Evolutionary conservation across 2,888 invertebrate genomes (phyloP).

Genomic region (Cephus pulcher): DNA sequence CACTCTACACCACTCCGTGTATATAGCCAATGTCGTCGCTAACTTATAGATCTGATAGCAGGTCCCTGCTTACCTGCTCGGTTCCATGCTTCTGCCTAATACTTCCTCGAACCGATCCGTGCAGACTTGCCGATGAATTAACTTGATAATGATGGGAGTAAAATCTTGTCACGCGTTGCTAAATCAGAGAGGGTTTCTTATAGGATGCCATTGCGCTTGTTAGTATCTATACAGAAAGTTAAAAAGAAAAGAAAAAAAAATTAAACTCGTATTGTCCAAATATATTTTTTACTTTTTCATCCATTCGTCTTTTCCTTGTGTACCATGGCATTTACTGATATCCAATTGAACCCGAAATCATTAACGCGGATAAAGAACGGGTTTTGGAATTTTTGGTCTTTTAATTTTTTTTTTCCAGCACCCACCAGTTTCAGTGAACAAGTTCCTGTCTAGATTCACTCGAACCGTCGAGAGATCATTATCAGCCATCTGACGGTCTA

Average conservation of each 20-base stretch:
- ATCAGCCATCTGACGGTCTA: conserved; percentile 15
- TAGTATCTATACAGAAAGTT: not conserved
- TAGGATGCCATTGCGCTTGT: not conserved
- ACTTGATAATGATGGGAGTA: conserved; percentile 16
- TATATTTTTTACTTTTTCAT: not conserved
- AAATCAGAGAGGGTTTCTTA: not conserved
- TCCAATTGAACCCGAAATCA: not conserved
- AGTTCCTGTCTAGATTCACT: not conserved
- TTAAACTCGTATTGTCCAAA: not conserved
- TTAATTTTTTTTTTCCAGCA: not conserved
- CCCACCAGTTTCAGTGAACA: not conserved
- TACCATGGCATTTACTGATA: not conserved
- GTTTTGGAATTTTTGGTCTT: not conserved
- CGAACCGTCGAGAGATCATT: conserved; percentile 19
- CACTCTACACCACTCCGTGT: conserved; percentile 2
- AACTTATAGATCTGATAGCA: conserved; percentile 24
- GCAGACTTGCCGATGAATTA: conserved; percentile 7
- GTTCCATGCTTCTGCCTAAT: conserved; percentile 16
- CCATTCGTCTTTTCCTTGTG: not conserved
- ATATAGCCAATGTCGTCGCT: conserved; percentile 16
- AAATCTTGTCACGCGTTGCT: not conserved
- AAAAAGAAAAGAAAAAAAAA: not conserved
- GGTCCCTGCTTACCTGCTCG: conserved; percentile 14
- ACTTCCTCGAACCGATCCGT: conserved; percentile 14
- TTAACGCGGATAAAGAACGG: not conserved